Percentiles rank a stretch among this genome's conserved stretches.
These are phyloP conservation scores for Calidris pygmaea DNA, from an alignment of 2,113 vertebrate genomes.

Conservation along the genomic window DNA sequence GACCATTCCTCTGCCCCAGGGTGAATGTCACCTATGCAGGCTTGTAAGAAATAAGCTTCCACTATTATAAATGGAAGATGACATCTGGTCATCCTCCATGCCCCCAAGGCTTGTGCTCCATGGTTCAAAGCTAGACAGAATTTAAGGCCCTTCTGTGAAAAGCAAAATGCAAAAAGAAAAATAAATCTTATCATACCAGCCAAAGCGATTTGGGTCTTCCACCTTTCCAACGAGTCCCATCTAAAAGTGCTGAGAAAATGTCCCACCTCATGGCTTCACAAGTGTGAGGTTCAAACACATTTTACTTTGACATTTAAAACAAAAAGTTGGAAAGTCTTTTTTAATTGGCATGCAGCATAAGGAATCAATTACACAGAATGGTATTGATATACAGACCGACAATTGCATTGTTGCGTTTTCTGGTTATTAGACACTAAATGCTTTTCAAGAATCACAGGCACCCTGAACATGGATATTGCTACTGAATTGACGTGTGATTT, in stretches of 20 bases:
- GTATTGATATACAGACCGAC: constrained; percentile 30
- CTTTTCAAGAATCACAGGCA: constrained; percentile 72
- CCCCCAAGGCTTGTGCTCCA: constrained; percentile 65
- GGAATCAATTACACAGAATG: constrained; percentile 42
- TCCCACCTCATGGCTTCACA: constrained; percentile 64
- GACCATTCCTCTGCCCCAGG: constrained; percentile 11
- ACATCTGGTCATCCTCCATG: constrained; percentile 31
- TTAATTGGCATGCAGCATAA: constrained; percentile 68
- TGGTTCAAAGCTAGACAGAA: constrained; percentile 65
- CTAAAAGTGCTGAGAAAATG: constrained; percentile 60
- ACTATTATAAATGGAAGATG: constrained; percentile 29
- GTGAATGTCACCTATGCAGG: constrained; percentile 53
- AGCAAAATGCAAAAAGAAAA: constrained; percentile 40
- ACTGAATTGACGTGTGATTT: constrained; percentile 56
- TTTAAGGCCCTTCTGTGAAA: constrained; percentile 66
- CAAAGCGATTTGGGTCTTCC: constrained; percentile 55
- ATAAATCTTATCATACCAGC: constrained; percentile 25
- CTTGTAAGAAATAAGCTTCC: constrained; percentile 45
- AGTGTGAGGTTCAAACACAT: constrained; percentile 60
- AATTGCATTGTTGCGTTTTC: constrained; percentile 70
- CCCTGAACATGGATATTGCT: constrained; percentile 73
- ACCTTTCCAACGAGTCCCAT: constrained; percentile 46
- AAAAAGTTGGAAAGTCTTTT: constrained; percentile 47
- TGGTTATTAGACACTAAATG: constrained; percentile 66
- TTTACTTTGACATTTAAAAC: constrained; percentile 39